Evolutionary conservation across 1,140 invertebrate genomes (phyloP).

Genomic region (Heliconius melpomene): DNA sequence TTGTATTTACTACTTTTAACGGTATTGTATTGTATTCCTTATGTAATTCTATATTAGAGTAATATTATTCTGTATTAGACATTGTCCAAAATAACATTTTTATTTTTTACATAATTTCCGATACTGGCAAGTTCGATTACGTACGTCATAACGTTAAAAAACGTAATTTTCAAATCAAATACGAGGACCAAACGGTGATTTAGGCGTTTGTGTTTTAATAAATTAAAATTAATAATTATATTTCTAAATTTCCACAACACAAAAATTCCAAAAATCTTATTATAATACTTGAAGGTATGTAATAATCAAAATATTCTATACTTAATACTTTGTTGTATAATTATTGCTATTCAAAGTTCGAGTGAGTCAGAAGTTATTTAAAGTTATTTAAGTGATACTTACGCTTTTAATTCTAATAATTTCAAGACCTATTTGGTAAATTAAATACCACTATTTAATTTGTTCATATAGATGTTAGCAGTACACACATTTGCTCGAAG

Average conservation of each 20-base stretch:
- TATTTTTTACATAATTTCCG: not conserved
- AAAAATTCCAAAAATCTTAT: not conserved
- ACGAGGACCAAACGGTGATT: not conserved
- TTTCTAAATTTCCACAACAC: not conserved
- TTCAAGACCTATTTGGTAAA: not conserved
- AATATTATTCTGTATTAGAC: too few species aligned
- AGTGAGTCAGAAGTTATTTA: too few species aligned
- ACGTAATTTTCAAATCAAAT: conserved; percentile 3
- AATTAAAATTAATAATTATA: not conserved
- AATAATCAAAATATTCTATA: not conserved
- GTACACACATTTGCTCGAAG: conserved; percentile 67
- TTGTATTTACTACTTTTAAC: too few species aligned
- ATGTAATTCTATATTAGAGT: too few species aligned
- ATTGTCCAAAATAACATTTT: too few species aligned
- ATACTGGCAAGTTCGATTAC: not conserved
- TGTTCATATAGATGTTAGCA: conserved; percentile 54
- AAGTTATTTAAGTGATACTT: not conserved
- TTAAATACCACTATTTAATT: not conserved
- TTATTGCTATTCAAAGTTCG: too few species aligned
- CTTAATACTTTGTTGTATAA: not conserved
- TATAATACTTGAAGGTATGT: not conserved
- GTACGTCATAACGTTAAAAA: conserved; percentile 5
- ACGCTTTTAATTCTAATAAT: not conserved
- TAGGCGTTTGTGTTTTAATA: not conserved
- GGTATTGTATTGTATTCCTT: too few species aligned